Conservation (phyloP, 2,888 invertebrate species). For the Leptopterna dolabrata region DNA sequence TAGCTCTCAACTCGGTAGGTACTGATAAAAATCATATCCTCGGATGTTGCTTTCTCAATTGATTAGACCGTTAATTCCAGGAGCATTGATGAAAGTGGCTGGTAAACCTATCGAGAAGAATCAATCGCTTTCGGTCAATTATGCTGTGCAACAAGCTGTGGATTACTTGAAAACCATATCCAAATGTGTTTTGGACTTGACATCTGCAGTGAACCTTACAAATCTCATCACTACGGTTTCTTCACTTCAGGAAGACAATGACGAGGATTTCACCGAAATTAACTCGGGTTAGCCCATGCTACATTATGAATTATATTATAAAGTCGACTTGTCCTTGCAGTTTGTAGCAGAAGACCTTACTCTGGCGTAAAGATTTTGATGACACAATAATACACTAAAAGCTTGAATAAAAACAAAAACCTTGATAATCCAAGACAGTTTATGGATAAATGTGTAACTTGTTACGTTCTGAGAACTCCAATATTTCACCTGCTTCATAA, state of each 20-base stretch:
- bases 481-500: no score
- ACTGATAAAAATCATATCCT: no score
- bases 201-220: slow-evolving; percentile 71
- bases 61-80: slow-evolving; percentile 12
- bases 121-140: slow-evolving; percentile 39
- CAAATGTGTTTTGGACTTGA: slow-evolving; percentile 70
- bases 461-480: no score
- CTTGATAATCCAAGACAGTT: no score
- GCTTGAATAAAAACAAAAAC: no score
- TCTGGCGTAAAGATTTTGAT: no score
- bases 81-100: slow-evolving; percentile 53
- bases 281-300: slow-evolving; percentile 67
- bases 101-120: slow-evolving; percentile 46
- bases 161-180: slow-evolving; percentile 66
- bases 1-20: no score
- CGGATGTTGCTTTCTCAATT: no score
- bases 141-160: slow-evolving; percentile 41
- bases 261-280: slow-evolving; percentile 52
- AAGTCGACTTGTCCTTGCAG: not conserved
- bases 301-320: not conserved
- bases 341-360: no score
- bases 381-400: not conserved
- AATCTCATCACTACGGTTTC: slow-evolving; percentile 70
- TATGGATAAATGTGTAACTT: no score
- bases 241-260: slow-evolving; percentile 67